Conservation (phyloP, 2,113 vertebrate genomes). For the Antigone vipio region DNA sequence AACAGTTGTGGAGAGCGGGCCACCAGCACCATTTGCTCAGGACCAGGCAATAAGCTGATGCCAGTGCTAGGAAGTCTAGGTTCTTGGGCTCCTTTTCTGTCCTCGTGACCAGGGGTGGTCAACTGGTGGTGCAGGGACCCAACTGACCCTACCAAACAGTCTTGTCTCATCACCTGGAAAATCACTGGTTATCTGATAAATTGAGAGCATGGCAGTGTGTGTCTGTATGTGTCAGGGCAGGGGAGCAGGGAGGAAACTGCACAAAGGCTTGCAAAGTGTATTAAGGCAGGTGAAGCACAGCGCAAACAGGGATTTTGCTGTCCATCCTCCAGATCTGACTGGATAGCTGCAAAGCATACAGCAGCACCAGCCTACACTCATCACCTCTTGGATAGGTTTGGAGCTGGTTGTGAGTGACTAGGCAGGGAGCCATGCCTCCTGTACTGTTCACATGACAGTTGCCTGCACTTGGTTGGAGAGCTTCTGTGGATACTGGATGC, state of each 20-base stretch:
- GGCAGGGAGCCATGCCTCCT: neutral
- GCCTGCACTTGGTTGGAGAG: neutral
- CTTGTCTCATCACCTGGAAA: neutral
- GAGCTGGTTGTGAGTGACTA: neutral
- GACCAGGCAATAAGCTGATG: neutral
- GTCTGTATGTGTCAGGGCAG: neutral
- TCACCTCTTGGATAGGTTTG: neutral
- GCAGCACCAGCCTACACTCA: neutral
- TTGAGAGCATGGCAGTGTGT: neutral
- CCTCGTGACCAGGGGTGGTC: neutral
- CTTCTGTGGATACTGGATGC: neutral
- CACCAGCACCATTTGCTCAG: neutral
- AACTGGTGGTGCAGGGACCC: neutral
- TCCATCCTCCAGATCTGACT: neutral
- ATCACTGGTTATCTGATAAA: neutral
- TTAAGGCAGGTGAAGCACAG: neutral
- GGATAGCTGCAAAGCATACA: neutral
- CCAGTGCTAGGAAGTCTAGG: neutral
- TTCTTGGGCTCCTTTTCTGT: neutral
- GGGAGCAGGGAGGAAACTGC: neutral
- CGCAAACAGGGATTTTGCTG: neutral
- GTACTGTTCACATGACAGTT: neutral
- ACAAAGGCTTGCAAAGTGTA: neutral
- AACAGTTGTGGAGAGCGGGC: neutral
- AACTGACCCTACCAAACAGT: neutral